Base-by-base conservation (phyloP, 2,888 invertebrate genomes). In the Cabera pusaria region DNA sequence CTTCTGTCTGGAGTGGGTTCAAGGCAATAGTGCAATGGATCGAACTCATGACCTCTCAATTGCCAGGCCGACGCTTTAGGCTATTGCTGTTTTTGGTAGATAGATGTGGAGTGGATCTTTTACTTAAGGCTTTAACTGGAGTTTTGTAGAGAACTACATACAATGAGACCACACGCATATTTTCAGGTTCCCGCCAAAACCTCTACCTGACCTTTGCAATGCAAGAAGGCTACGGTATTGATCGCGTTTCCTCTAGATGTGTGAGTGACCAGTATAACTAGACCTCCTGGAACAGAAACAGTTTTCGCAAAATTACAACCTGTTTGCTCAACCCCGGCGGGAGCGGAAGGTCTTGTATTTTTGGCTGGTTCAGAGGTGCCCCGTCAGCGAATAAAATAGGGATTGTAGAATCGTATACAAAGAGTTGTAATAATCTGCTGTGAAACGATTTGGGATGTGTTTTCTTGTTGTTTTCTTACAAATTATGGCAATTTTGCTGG, bases 191-290 rank as follows among this genome's bases (percentile, higher is more conserved):
- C n/a, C n/a, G n/a, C n/a, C 25, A n/a, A 2, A 2, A 23, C 23
- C 11, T 25, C 5, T 6, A 44, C 19, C 34, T 29, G 41, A 51
- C 44, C 45, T 46, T 44, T 40, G 17, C 23, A 37, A 42, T 46
- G 46, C 44, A 43, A 40, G 43, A 33, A 44, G 50, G 28, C 27
- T 31, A 6, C 22, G 17, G 22, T 52, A 52, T 52, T 44, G 52
- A 52, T 52, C 49, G 52, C 16, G 31, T 8, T 12, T 22, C 11
- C 22, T 32, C 3, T 11, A 6, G n/a, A 22, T 36, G 39, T 42
- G 34, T 32, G 38, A 7, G 25, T 41, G 24, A 22, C 49, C 38
- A 34, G 14, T 17, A 26, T 35, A 36, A 34, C 21, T 16, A 33
- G 49, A 44, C 34, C 52, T 46, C 37, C 18, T 22, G 25, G 44